These are phyloP conservation scores for Mustela lutreola DNA, from an alignment of 2,113 vertebrate genomes.

Conservation along the genomic window DNA sequence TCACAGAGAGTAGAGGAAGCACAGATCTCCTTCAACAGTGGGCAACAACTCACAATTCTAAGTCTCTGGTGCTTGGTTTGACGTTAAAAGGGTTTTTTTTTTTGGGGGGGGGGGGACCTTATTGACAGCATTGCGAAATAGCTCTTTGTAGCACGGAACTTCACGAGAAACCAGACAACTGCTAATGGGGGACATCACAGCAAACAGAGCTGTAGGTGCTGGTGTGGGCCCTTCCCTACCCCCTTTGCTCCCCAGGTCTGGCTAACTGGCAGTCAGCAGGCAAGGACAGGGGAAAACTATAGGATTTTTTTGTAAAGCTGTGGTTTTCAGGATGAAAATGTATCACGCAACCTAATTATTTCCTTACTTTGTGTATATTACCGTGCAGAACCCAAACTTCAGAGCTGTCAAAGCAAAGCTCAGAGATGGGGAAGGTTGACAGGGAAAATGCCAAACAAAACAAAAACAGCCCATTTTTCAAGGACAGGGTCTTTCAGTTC, in stretches of 20 bases:
- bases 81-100: neutral
- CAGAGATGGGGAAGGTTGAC: neutral
- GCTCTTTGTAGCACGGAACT: accelerated
- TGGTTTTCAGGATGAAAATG: neutral
- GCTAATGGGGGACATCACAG: accelerated
- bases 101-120: no score
- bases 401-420: neutral
- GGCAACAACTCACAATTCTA: no score
- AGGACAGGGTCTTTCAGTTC: neutral
- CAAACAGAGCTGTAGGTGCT: accelerated
- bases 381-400: neutral
- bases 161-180: no score
- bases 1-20: neutral
- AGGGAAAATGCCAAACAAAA: neutral
- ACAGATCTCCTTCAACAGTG: accelerated
- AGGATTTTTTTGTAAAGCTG: neutral
- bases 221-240: accelerated
- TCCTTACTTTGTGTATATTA: neutral
- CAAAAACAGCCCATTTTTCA: neutral
- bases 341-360: neutral
- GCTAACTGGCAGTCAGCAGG: no score
- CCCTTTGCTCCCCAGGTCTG: neutral
- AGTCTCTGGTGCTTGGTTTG: neutral
- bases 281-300: neutral
- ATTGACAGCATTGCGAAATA: accelerated